Base-by-base conservation (phyloP, 30 jellyfish, hydroid and myxozoan species). In the Aurelia aurita region DNA sequence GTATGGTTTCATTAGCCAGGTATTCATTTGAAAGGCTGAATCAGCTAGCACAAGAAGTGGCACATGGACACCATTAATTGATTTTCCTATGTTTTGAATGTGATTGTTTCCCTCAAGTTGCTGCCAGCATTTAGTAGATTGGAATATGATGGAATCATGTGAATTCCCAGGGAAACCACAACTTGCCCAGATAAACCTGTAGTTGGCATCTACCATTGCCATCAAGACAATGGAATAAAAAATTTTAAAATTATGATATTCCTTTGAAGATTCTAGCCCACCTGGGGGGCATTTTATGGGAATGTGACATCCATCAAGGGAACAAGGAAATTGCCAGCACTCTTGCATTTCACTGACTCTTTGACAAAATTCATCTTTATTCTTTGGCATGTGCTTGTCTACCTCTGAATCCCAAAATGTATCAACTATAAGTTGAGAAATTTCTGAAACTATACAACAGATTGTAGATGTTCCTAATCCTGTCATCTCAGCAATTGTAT, bases 121-220 rank as follows among this genome's bases (percentile, higher is more conserved):
- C 75, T 58, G 95, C 74, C 58, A 74, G 91, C 72, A 58, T 59
- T 43, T 12, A 67, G n/a, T n/a, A n/a, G n/a, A n/a, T n/a, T n/a
- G n/a, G n/a, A n/a, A n/a, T n/a, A n/a, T n/a, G n/a, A n/a, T 34
- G 13, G 85, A 73, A 74, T 73, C 90, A 60, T 85, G 90, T 6
- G 85, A 53, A 66, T 75, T 75, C 18, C 90, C 95, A 31, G 95
- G 95, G 29, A 74, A 62, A 57, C 95, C 95, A 74, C 82, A 74
- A 60, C 90, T 54, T 18, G 69, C 91, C 90, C 95, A 74, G 44
- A 86, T 31, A 75, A 67, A 86, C 47, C 90, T 45, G 70, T 67
- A 85, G 5, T 85, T 73, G 28, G 90, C 90, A 45, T 63, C 84
- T 15, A 86, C 95, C 86, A 74, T 35, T 55, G 95, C 95, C 91